Percentiles rank a stretch among this genome's conserved stretches.
Evolutionary conservation across 2,888 invertebrate genomes (phyloP).

Genomic region (Phragmatobia fuliginosa): DNA sequence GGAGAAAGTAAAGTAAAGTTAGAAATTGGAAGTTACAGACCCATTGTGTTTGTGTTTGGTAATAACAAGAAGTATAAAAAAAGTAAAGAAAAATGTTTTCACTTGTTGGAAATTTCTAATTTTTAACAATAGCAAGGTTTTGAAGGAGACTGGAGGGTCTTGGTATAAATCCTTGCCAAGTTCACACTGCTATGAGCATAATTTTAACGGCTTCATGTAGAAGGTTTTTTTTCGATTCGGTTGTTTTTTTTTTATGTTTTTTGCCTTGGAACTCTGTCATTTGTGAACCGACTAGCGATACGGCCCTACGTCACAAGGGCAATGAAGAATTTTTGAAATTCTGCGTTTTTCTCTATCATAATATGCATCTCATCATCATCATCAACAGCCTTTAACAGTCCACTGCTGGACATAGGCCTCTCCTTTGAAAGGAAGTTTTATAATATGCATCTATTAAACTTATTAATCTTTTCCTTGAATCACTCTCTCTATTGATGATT

Average conservation of each 20-base stretch:
- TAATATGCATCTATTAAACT: no score
- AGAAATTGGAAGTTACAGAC: not conserved
- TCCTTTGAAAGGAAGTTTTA: no score
- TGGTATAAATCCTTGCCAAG: not conserved
- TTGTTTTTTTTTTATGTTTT: not conserved
- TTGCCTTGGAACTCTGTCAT: not conserved
- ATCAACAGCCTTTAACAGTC: no score
- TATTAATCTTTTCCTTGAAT: no score
- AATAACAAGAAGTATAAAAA: constrained; percentile 11
- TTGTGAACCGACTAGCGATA: not conserved
- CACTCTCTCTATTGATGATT: no score
- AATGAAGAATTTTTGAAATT: no score
- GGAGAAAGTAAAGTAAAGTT: not conserved
- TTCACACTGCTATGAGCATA: not conserved
- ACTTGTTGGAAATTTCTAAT: not conserved
- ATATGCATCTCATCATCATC: no score
- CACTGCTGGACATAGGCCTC: no score
- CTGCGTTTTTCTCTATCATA: no score
- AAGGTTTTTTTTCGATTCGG: not conserved
- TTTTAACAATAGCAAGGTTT: not conserved
- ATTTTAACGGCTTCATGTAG: not conserved
- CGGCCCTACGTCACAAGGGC: no score
- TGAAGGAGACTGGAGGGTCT: not conserved
- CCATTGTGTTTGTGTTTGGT: not conserved
- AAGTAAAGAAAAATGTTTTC: not conserved